A percentile compares a stretch with the other conserved stretches of the same genome.
Conservation (phyloP, 2,888 invertebrate species). For the Athetis lepigone region DNA sequence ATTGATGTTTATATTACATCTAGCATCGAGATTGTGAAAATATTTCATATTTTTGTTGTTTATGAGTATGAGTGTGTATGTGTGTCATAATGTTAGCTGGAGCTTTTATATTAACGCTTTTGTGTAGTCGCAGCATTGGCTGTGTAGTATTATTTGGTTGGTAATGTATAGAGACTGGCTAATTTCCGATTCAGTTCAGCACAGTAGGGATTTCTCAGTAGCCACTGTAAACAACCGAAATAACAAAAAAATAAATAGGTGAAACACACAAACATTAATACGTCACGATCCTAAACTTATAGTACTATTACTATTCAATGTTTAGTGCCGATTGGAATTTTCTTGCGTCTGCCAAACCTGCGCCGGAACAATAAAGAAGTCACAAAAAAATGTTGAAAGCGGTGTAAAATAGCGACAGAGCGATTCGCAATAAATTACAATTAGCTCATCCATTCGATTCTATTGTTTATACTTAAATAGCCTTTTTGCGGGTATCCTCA, state of each 20-base stretch:
- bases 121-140: not conserved
- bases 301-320: conserved; percentile 9
- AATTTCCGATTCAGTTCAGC: too few relatives aligned
- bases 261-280: too few relatives aligned
- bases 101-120: not conserved
- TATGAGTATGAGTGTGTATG: not conserved
- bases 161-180: too few relatives aligned
- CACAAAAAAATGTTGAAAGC: conserved; percentile 42
- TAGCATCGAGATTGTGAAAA: conserved; percentile 1
- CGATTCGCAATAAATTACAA: conserved; percentile 14
- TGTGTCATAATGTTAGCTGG: not conserved
- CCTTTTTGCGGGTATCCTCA: not conserved
- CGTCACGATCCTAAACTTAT: not conserved
- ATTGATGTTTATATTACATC: not conserved
- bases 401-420: conserved; percentile 21
- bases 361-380: conserved; percentile 34
- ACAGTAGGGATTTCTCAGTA: too few relatives aligned
- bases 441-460: not conserved
- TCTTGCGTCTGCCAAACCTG: conserved; percentile 42
- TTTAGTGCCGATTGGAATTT: conserved; percentile 25
- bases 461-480: not conserved
- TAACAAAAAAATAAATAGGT: too few relatives aligned
- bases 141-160: too few relatives aligned
- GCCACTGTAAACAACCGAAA: too few relatives aligned
- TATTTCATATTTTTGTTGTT: not conserved